Evolutionary conservation across 1,140 invertebrate genomes (phyloP).

Genomic region (Lutraria rhynchaena): DNA sequence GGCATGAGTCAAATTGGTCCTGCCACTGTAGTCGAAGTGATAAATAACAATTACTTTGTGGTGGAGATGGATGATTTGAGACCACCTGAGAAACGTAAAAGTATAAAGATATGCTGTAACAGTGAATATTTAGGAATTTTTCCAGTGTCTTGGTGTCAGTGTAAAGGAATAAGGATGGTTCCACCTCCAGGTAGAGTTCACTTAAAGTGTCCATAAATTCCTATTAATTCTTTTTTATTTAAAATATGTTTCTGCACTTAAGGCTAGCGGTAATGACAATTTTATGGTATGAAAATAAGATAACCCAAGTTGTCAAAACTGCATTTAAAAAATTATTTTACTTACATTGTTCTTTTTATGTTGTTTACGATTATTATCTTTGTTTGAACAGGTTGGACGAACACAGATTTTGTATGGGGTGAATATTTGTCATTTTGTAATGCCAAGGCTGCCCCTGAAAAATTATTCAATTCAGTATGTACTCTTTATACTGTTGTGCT

Average conservation of each 20-base stretch:
- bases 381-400: constrained; percentile 67
- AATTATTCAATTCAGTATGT: constrained; percentile 73
- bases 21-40: constrained; percentile 87
- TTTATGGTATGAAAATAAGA: no score
- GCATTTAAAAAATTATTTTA: no score
- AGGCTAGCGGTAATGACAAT: no score
- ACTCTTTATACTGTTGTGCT: no score
- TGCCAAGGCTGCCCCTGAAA: constrained; percentile 74
- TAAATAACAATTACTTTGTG: constrained; percentile 87
- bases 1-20: constrained; percentile 87
- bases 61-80: constrained; percentile 84
- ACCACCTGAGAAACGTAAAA: constrained; percentile 37
- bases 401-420: constrained; percentile 78
- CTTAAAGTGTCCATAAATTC: no score
- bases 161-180: constrained; percentile 77
- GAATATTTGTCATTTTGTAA: constrained; percentile 76
- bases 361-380: not conserved
- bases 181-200: constrained; percentile 79
- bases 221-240: no score
- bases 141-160: constrained; percentile 79
- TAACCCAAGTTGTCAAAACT: no score
- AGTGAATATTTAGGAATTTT: constrained; percentile 79
- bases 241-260: no score
- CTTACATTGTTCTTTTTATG: constrained; percentile 35
- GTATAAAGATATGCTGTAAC: constrained; percentile 79